Conservation (phyloP, 1,140 invertebrate species). For the Yoshiicerus persimilis region DNA sequence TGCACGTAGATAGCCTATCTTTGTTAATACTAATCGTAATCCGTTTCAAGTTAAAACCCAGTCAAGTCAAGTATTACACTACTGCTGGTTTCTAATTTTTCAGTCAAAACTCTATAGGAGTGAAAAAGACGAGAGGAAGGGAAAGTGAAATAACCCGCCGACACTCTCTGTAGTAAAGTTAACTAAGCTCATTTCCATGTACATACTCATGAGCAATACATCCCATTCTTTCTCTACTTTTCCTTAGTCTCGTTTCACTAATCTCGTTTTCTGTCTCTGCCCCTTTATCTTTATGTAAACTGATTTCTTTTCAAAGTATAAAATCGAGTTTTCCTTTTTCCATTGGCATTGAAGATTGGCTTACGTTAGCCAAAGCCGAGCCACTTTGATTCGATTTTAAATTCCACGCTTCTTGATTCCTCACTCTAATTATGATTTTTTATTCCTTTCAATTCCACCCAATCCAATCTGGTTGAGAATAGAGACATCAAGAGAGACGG, state of each 20-base stretch:
- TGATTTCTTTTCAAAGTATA: neutral
- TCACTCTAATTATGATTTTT: neutral
- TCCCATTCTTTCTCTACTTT: neutral
- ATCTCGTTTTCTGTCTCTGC: neutral
- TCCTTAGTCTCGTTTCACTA: neutral
- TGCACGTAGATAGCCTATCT: neutral
- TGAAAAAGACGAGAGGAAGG: neutral
- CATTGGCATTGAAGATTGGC: neutral
- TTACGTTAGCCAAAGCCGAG: neutral
- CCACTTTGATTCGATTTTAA: neutral
- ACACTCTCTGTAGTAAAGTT: neutral
- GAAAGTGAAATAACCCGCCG: neutral
- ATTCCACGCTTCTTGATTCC: neutral
- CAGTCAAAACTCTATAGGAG: neutral
- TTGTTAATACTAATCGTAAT: neutral
- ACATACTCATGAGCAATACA: conserved; percentile 2
- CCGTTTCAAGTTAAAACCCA: neutral
- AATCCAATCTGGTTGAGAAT: neutral
- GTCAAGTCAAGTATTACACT: neutral
- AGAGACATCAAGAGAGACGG: neutral
- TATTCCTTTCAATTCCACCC: neutral
- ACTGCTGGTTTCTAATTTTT: neutral
- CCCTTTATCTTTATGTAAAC: conserved; percentile 2
- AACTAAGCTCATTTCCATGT: conserved; percentile 16
- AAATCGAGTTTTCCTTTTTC: neutral